Percentiles rank a stretch among this genome's conserved stretches.
Evolutionary conservation across 2,888 invertebrate genomes (phyloP).

Genomic region (Eristalis tenax): DNA sequence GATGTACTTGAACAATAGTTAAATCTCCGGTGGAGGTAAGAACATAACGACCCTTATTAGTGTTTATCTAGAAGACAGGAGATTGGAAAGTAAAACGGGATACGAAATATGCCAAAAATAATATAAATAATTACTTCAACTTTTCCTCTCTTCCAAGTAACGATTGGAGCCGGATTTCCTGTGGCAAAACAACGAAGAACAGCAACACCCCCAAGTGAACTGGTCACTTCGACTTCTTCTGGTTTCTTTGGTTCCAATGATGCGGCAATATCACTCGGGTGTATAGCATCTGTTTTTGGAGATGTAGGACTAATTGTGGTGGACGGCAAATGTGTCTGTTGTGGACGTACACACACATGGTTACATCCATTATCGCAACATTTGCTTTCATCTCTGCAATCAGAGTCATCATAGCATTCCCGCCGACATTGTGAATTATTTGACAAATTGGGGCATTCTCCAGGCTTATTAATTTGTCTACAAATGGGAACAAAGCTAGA

Average conservation of each 20-base stretch:
- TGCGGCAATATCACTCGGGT: conserved; percentile 77
- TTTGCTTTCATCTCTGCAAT: conserved; percentile 89
- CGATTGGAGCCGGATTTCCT: conserved; percentile 89
- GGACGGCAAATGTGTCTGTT: conserved; percentile 79
- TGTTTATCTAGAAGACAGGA: conserved; percentile 85
- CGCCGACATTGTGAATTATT: conserved; percentile 84
- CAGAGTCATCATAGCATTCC: conserved; percentile 90
- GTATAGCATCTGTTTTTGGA: conserved; percentile 76
- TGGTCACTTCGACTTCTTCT: conserved; percentile 85
- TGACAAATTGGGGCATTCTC: conserved; percentile 84
- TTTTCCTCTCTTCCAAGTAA: conserved; percentile 89
- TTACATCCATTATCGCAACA: conserved; percentile 92
- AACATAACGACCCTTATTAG: conserved; percentile 88
- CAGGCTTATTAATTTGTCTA: conserved; percentile 84
- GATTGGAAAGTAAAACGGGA: not conserved
- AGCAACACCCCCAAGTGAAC: conserved; percentile 88
- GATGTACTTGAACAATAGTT: conserved; percentile 90
- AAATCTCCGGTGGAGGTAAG: conserved; percentile 87
- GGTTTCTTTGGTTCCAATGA: conserved; percentile 82
- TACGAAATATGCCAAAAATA: not conserved
- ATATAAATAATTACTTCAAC: conserved; percentile 83
- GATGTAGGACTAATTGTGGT: conserved; percentile 80
- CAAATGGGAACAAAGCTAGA: conserved; percentile 78
- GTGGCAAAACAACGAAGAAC: conserved; percentile 88
- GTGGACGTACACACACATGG: conserved; percentile 85